Evolutionary conservation across 1,140 invertebrate genomes (phyloP).

Genomic region (Aphelinus atriplicis): DNA sequence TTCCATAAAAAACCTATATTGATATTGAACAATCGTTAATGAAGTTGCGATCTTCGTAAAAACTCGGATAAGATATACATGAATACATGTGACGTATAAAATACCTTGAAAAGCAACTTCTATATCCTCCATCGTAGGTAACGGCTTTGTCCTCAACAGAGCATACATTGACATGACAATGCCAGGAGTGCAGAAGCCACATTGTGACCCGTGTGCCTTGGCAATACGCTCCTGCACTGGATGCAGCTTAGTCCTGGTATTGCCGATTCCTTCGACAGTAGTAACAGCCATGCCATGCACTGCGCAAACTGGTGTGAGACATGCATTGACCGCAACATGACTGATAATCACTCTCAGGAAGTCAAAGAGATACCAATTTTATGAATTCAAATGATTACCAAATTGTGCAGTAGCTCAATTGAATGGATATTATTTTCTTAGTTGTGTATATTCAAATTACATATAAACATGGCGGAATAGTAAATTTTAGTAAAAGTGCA

Average conservation of each 20-base stretch:
- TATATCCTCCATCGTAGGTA: slow-evolving; percentile 77
- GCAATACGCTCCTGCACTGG: slow-evolving; percentile 86
- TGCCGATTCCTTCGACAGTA: slow-evolving; percentile 87
- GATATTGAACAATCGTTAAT: no score
- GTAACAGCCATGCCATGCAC: slow-evolving; percentile 86
- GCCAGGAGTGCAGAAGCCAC: slow-evolving; percentile 91
- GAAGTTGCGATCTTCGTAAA: no score
- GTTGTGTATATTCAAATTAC: no score
- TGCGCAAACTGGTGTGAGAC: slow-evolving; percentile 82
- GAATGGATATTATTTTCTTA: no score
- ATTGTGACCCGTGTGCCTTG: slow-evolving; percentile 87
- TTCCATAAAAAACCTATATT: not conserved
- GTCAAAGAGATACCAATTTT: no score
- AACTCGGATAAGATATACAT: not conserved
- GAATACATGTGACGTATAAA: not conserved
- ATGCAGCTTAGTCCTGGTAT: slow-evolving; percentile 75
- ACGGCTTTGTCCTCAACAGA: slow-evolving; percentile 73
- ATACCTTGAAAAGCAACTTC: slow-evolving; percentile 83
- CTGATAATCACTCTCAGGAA: slow-evolving; percentile 60
- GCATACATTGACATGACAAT: slow-evolving; percentile 96
- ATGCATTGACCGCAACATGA: slow-evolving; percentile 88
- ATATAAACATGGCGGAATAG: not conserved
- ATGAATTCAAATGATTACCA: no score
- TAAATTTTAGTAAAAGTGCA: slow-evolving; percentile 19
- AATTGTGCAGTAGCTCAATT: no score